Evolutionary conservation across 2,113 vertebrate species (phyloP).

Genomic region (Trichomycterus rosablanca): DNA sequence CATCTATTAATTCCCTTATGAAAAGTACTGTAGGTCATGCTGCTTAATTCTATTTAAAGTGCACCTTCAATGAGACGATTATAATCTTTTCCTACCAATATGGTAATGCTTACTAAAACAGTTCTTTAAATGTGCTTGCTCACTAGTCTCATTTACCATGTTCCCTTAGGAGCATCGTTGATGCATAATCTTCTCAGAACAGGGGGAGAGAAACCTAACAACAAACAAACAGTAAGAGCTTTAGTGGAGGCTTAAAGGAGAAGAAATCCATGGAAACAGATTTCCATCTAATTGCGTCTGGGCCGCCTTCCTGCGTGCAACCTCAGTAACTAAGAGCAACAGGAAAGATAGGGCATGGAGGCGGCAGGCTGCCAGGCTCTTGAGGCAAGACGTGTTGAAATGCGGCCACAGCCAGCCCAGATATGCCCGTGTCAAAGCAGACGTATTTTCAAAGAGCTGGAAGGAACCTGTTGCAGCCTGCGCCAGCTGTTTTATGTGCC

Average conservation of each 20-base stretch:
- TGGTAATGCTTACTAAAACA: conserved; percentile 50
- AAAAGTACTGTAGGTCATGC: conserved; percentile 44
- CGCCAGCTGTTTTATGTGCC: conserved; percentile 45
- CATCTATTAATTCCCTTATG: conserved; percentile 45
- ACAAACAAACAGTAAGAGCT: conserved; percentile 64
- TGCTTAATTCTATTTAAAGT: conserved; percentile 53
- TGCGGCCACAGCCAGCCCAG: conserved; percentile 52
- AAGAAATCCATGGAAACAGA: conserved; percentile 70
- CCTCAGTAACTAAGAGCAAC: conserved; percentile 70
- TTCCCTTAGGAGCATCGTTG: conserved; percentile 56
- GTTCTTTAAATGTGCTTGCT: conserved; percentile 43
- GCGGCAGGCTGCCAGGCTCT: conserved; percentile 69
- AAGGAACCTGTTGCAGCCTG: conserved; percentile 61
- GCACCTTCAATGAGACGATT: conserved; percentile 63
- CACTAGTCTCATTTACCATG: conserved; percentile 41
- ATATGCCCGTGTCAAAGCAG: conserved; percentile 58
- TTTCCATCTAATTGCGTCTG: conserved; percentile 71
- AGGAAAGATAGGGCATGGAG: conserved; percentile 47
- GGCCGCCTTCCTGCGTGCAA: conserved; percentile 57
- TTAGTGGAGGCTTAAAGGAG: conserved; percentile 48
- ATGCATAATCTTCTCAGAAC: conserved; percentile 51
- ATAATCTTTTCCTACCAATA: conserved; percentile 51
- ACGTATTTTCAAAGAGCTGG: conserved; percentile 50
- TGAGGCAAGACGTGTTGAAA: conserved; percentile 62
- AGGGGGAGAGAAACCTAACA: conserved; percentile 52